A percentile compares a stretch with the other conserved stretches of the same genome.
These are phyloP conservation scores for Balanococcus diminutus DNA, from an alignment of 2,888 invertebrate species.

Conservation along the genomic window DNA sequence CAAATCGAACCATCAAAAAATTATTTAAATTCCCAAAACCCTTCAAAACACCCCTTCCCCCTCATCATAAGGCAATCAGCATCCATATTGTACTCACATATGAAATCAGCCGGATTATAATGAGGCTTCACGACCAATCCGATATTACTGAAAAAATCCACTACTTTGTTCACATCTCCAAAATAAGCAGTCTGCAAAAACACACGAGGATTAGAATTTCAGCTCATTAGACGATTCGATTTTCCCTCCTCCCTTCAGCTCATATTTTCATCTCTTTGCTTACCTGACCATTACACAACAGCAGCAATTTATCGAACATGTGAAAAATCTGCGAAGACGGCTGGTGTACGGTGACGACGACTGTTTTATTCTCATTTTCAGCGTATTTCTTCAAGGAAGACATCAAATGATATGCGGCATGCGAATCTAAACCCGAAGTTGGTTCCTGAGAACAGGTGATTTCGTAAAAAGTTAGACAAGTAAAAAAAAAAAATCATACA, in stretches of 20 bases:
- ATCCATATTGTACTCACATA: slow-evolving; percentile 69
- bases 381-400: slow-evolving; percentile 75
- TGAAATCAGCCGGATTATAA: slow-evolving; percentile 85
- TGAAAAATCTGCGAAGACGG: slow-evolving; percentile 85
- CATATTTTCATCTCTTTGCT: not conserved
- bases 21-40: not conserved
- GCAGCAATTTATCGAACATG: slow-evolving; percentile 77
- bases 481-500: not conserved
- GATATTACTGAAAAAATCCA: slow-evolving; percentile 74
- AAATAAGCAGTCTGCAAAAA: slow-evolving; percentile 71
- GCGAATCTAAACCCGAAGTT: slow-evolving; percentile 77
- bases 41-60: not conserved
- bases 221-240: not conserved
- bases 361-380: slow-evolving; percentile 76
- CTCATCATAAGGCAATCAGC: not conserved
- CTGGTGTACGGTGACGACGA: slow-evolving; percentile 81
- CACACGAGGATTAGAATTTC: slow-evolving; percentile 2
- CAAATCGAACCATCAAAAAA: not conserved
- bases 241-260: not conserved
- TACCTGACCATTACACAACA: slow-evolving; percentile 71
- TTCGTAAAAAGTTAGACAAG: not conserved
- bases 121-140: slow-evolving; percentile 75
- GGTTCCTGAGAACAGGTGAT: slow-evolving; percentile 8
- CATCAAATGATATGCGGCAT: slow-evolving; percentile 77
- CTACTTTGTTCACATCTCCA: slow-evolving; percentile 73